phyloP scores from a whole-genome alignment of 2,113 vertebrate genomes.

The Girardinichthys multiradiatus region DNA sequence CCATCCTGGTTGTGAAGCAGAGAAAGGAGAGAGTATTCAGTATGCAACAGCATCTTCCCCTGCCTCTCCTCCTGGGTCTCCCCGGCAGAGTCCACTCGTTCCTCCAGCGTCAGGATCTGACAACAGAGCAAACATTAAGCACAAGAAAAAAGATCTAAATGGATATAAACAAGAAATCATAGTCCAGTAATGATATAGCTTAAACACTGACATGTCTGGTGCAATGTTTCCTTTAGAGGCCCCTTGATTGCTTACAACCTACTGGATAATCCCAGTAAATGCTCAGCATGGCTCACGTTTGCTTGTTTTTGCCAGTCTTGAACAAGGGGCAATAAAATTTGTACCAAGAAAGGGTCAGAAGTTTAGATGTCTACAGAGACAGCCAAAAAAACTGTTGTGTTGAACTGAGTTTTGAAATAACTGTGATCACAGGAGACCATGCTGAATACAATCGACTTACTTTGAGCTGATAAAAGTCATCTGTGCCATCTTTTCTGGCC shows the following conservation, averaged over 20 bases:
- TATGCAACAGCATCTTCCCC: slow-evolving; percentile 99
- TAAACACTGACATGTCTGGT: neutral
- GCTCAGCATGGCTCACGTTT: slow-evolving; percentile 25
- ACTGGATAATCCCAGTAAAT: slow-evolving; percentile 62
- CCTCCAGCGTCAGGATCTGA: slow-evolving; percentile 96
- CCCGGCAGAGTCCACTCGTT: slow-evolving; percentile 87
- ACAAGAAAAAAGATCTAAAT: slow-evolving; percentile 19
- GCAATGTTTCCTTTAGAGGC: slow-evolving; percentile 12
- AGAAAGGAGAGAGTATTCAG: slow-evolving; percentile 95
- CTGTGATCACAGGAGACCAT: neutral
- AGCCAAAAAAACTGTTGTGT: slow-evolving; percentile 28
- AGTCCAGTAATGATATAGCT: neutral
- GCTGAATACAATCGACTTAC: slow-evolving; percentile 72
- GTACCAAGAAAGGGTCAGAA: slow-evolving; percentile 64
- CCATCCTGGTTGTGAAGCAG: slow-evolving; percentile 96
- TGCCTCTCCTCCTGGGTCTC: slow-evolving; percentile 98
- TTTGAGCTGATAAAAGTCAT: slow-evolving; percentile 99
- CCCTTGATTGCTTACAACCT: slow-evolving; percentile 32
- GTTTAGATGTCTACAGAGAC: slow-evolving; percentile 44
- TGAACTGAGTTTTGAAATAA: neutral
- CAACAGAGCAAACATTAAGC: slow-evolving; percentile 38
- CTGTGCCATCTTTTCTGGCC: slow-evolving; percentile 96
- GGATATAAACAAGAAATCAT: neutral
- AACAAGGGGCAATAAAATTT: slow-evolving; percentile 57
- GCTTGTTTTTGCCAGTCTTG: slow-evolving; percentile 43